phyloP scores from a whole-genome alignment of 2,888 invertebrate species.

The Empis stercorea region DNA sequence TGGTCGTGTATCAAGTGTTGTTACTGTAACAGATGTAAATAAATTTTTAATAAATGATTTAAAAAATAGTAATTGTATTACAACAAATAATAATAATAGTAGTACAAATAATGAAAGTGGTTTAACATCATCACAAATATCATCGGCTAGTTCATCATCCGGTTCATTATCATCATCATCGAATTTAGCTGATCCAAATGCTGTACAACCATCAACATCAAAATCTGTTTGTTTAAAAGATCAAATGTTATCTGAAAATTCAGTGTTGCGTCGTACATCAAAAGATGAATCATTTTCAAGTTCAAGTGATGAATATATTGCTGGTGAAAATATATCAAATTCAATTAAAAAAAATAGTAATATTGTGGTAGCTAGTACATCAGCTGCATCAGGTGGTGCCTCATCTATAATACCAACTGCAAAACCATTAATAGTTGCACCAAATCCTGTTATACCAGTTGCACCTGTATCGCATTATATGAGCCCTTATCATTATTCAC shows the following conservation, averaged over 20 bases:
- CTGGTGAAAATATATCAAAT: constrained; percentile 39
- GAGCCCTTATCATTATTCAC: constrained; percentile 11
- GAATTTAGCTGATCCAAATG: constrained; percentile 20
- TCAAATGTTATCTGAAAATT: constrained; percentile 2
- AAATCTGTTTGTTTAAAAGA: constrained; percentile 12
- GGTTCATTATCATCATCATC: constrained; percentile 28
- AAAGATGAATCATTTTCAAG: constrained; percentile 69
- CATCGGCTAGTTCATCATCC: constrained; percentile 25
- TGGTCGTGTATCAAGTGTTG: neutral
- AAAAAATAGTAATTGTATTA: constrained; percentile 8
- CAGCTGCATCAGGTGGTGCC: constrained; percentile 21
- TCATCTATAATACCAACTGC: constrained; percentile 11
- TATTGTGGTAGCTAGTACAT: constrained; percentile 21
- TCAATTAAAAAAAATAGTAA: neutral
- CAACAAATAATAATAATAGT: constrained; percentile 6
- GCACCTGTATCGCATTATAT: constrained; percentile 2
- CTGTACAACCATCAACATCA: constrained; percentile 10
- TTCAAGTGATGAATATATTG: constrained; percentile 67
- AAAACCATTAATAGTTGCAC: neutral
- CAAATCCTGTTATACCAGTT: constrained; percentile 4
- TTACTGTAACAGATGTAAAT: constrained; percentile 1
- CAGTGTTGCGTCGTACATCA: constrained; percentile 43
- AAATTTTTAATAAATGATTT: neutral
- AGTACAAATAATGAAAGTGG: constrained; percentile 8
- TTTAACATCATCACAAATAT: constrained; percentile 19